Conservation (phyloP, 2,888 invertebrate species). For the Tillus elongatus region DNA sequence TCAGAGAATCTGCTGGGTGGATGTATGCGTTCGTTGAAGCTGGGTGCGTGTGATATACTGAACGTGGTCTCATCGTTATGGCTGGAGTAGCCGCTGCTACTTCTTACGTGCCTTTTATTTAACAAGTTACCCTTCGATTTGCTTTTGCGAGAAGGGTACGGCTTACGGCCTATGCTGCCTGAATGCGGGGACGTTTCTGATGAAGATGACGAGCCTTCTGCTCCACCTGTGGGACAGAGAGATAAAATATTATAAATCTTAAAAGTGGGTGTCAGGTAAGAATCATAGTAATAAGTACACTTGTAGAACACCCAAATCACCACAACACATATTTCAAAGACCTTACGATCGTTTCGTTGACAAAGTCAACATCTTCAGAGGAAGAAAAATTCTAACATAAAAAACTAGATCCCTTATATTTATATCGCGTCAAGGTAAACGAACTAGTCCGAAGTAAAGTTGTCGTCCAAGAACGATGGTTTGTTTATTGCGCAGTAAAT, state of each 20-base stretch:
- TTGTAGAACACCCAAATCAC: too few species aligned
- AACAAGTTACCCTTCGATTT: slow-evolving; percentile 51
- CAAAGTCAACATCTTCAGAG: too few species aligned
- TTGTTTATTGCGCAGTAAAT: too few species aligned
- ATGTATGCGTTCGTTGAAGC: slow-evolving; percentile 75
- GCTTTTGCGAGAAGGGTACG: slow-evolving; percentile 55
- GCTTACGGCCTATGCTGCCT: slow-evolving; percentile 50
- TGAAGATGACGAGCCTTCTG: slow-evolving; percentile 70
- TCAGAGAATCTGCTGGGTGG: slow-evolving; percentile 82
- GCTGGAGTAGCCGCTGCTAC: slow-evolving; percentile 73
- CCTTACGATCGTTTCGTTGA: too few species aligned
- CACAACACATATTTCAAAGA: too few species aligned
- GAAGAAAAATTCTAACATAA: too few species aligned
- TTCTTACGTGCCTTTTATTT: slow-evolving; percentile 64
- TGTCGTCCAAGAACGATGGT: too few species aligned
- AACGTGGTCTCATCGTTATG: slow-evolving; percentile 81
- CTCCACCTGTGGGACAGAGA: slow-evolving; percentile 45
- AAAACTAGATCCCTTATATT: too few species aligned
- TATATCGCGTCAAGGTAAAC: too few species aligned
- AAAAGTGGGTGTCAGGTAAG: neutral
- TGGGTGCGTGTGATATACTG: slow-evolving; percentile 71
- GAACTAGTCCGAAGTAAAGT: too few species aligned
- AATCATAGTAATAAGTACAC: too few species aligned
- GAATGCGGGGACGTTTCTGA: slow-evolving; percentile 64
- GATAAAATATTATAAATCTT: neutral